Percentiles rank a stretch among this genome's conserved stretches.
Conservation (phyloP, 1,140 invertebrate species). For the Centruroides sculpturatus region DNA sequence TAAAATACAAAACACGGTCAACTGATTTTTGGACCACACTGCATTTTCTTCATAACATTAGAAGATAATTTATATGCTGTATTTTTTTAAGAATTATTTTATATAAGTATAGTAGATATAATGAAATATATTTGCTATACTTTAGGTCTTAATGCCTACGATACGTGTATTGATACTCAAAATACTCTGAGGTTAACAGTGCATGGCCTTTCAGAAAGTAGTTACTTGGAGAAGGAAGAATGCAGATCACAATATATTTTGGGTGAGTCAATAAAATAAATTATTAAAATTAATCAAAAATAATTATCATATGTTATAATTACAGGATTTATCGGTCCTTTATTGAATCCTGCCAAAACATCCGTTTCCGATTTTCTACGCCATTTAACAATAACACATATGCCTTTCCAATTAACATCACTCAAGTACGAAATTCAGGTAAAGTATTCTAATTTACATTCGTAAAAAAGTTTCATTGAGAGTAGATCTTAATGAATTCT, state of each 20-base stretch:
- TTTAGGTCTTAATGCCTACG: conserved; percentile 7
- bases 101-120: too few species aligned
- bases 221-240: neutral
- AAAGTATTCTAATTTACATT: neutral
- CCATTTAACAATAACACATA: neutral
- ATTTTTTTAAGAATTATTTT: too few species aligned
- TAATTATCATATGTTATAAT: neutral
- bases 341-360: conserved; percentile 2
- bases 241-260: neutral
- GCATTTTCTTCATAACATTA: too few species aligned
- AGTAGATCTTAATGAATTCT: neutral
- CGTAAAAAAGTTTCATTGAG: too few species aligned
- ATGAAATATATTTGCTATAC: too few species aligned
- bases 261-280: neutral
- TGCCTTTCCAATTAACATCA: neutral
- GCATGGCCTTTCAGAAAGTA: neutral
- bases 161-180: neutral
- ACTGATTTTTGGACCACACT: neutral
- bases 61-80: too few species aligned
- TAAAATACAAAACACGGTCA: too few species aligned
- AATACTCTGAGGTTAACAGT: neutral
- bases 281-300: too few species aligned
- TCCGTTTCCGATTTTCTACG: neutral
- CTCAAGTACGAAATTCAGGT: conserved; percentile 6
- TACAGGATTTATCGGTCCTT: neutral